Evolutionary conservation across 1,140 invertebrate species (phyloP).

Genomic region (Tetraneura akinire): DNA sequence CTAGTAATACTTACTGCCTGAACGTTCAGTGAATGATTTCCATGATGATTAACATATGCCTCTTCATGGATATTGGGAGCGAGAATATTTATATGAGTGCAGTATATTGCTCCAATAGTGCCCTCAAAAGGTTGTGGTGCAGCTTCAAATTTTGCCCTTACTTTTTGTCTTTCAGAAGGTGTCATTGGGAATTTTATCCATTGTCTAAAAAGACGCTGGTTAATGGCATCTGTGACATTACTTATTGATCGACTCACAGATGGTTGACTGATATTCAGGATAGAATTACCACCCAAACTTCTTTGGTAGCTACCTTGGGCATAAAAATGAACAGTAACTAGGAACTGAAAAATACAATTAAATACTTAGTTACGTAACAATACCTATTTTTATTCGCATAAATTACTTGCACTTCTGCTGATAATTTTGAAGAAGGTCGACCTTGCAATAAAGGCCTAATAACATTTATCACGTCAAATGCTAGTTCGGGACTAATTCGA

Average conservation of each 20-base stretch:
- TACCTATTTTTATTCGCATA: too few species aligned
- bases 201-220: background rate
- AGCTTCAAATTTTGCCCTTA: background rate
- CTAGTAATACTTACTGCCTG: background rate
- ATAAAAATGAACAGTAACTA: conserved; percentile 1
- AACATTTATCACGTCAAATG: background rate
- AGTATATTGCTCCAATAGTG: background rate
- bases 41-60: background rate
- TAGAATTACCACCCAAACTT: background rate
- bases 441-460: background rate
- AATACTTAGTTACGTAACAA: too few species aligned
- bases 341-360: background rate
- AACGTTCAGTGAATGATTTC: background rate
- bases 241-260: background rate
- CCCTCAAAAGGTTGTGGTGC: background rate
- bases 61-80: background rate
- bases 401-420: background rate
- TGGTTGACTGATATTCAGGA: background rate
- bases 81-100: background rate
- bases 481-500: background rate
- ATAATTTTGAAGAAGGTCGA: background rate
- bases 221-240: background rate
- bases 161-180: background rate
- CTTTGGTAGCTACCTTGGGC: background rate
- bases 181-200: background rate